A percentile compares a stretch with the other conserved stretches of the same genome.
Conservation (phyloP, 2,113 vertebrate genomes). For the Percopsis transmontana region DNA sequence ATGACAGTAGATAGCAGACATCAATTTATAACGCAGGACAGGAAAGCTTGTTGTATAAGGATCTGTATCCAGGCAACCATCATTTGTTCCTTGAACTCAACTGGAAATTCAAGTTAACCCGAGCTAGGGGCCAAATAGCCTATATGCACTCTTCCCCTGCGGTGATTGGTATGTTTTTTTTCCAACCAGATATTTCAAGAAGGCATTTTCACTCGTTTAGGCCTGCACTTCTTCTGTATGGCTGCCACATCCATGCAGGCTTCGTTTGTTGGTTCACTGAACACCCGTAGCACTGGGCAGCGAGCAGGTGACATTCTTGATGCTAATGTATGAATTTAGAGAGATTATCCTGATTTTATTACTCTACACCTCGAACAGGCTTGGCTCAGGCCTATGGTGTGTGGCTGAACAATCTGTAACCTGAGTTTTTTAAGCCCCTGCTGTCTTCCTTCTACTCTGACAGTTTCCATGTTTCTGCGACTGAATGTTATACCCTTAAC, state of each 20-base stretch:
- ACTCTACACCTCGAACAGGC: background rate
- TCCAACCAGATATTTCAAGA: constrained; percentile 22
- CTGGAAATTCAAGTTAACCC: constrained; percentile 36
- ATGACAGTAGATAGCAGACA: background rate
- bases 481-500: background rate
- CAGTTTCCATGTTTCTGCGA: background rate
- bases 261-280: background rate
- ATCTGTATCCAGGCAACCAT: constrained; percentile 58
- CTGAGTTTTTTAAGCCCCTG: background rate
- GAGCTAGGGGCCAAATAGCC: constrained; percentile 31
- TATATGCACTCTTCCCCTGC: constrained; percentile 26
- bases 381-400: too few species aligned
- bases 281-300: too few species aligned
- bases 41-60: constrained; percentile 32
- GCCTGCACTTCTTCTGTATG: constrained; percentile 19
- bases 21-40: constrained; percentile 30
- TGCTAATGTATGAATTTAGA: background rate
- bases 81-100: constrained; percentile 38
- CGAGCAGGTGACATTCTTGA: too few species aligned
- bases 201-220: constrained; percentile 15
- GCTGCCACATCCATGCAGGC: background rate
- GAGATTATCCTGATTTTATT: background rate
- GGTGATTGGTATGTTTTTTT: constrained; percentile 49
- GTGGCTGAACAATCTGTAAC: background rate
- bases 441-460: background rate